These are phyloP conservation scores for Mustela nigripes DNA, from an alignment of 2,113 vertebrate species.

Conservation along the genomic window DNA sequence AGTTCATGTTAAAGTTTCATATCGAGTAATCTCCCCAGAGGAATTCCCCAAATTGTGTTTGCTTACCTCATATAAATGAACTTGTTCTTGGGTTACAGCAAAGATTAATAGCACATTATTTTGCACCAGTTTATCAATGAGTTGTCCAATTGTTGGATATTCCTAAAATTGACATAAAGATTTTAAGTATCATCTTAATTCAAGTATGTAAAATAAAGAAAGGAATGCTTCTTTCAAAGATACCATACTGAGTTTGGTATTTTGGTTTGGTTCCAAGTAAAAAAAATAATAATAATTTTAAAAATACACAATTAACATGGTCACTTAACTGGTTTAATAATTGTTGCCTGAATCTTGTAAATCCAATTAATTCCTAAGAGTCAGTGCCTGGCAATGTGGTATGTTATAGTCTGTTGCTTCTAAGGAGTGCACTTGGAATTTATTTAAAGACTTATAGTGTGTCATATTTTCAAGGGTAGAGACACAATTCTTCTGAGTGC, in stretches of 20 bases:
- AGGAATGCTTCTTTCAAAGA: neutral
- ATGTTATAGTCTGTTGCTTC: neutral
- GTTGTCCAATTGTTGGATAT: conserved; percentile 97
- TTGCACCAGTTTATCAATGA: conserved; percentile 97
- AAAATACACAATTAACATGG: conserved; percentile 9
- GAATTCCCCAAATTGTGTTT: neutral
- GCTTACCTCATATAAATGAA: conserved; percentile 94
- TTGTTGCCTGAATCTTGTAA: conserved; percentile 7
- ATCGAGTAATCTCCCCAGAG: neutral
- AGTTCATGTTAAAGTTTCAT: conserved; percentile 45
- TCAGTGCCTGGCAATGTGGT: neutral
- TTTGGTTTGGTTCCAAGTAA: neutral
- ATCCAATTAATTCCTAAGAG: neutral
- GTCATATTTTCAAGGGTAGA: conserved; percentile 52
- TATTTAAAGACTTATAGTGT: conserved; percentile 7
- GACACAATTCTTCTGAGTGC: conserved; percentile 23
- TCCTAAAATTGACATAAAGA: conserved; percentile 90
- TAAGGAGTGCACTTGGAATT: conserved; percentile 30
- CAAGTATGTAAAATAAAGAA: conserved; percentile 49
- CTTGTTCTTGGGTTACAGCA: conserved; percentile 94
- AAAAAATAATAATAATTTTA: neutral
- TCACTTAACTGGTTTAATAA: conserved; percentile 36
- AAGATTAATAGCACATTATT: conserved; percentile 98
- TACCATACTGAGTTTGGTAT: neutral
- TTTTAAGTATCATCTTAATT: conserved; percentile 61